Evolutionary conservation across 2,113 vertebrate species (phyloP).

Genomic region (Carassius gibelio): DNA sequence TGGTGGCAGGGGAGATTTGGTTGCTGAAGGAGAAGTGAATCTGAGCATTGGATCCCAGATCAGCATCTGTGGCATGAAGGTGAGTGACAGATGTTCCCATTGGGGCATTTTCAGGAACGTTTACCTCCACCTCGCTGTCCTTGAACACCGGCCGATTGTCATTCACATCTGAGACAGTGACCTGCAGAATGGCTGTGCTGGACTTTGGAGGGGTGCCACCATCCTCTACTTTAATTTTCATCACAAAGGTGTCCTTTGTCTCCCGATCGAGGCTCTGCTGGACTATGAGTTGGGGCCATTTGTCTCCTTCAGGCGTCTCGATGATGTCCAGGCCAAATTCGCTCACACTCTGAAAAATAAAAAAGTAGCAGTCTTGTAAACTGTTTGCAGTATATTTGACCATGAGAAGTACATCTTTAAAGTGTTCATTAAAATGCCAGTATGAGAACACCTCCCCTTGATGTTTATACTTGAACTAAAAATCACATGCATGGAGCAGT

Average conservation of each 20-base stretch:
- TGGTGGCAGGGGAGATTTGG: constrained; percentile 87
- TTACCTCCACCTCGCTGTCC: constrained; percentile 89
- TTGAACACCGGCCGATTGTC: constrained; percentile 94
- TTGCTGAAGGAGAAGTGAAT: constrained; percentile 95
- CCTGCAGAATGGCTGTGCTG: constrained; percentile 96
- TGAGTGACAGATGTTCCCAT: constrained; percentile 93
- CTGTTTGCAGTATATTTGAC: constrained; percentile 4
- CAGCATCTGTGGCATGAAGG: constrained; percentile 92
- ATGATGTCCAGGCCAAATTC: constrained; percentile 96
- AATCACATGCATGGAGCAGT: too few species aligned
- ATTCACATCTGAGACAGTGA: constrained; percentile 95
- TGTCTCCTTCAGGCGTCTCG: constrained; percentile 95
- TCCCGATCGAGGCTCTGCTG: constrained; percentile 94
- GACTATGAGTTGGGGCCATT: constrained; percentile 96
- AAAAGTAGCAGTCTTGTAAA: constrained; percentile 13
- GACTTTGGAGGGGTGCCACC: constrained; percentile 93
- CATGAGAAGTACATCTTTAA: background rate
- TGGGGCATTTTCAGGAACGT: constrained; percentile 89
- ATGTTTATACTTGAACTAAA: background rate
- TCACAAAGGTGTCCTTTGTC: constrained; percentile 95
- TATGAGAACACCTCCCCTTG: background rate
- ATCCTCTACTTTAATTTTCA: constrained; percentile 98
- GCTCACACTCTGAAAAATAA: constrained; percentile 82
- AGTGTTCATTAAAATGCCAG: background rate
- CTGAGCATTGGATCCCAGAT: constrained; percentile 92